Percentiles rank a stretch among this genome's conserved stretches.
These are phyloP conservation scores for Hyla sarda DNA, from an alignment of 2,113 vertebrate genomes.

Conservation along the genomic window DNA sequence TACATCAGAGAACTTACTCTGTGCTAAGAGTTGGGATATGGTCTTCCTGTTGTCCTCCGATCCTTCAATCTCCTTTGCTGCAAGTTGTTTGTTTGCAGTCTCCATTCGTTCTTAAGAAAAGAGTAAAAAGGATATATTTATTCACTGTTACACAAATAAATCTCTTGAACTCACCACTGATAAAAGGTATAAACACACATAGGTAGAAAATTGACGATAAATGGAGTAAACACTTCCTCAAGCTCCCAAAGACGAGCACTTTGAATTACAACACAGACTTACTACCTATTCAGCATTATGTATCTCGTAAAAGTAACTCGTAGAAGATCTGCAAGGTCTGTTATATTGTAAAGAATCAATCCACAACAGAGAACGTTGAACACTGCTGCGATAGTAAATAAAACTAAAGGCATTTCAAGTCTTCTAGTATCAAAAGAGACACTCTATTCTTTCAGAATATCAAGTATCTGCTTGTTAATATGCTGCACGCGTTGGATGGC, in stretches of 20 bases:
- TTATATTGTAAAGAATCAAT: too few relatives aligned
- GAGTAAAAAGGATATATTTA: neutral
- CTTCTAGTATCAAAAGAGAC: neutral
- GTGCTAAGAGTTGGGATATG: conserved; percentile 93
- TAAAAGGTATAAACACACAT: too few relatives aligned
- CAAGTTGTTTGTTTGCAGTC: conserved; percentile 95
- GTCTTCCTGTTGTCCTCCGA: conserved; percentile 96
- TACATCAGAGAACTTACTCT: conserved; percentile 82
- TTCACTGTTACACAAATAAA: neutral
- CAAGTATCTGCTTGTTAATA: neutral
- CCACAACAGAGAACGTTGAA: too few relatives aligned
- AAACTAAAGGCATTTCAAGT: neutral
- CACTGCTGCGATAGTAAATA: neutral
- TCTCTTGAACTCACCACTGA: too few relatives aligned
- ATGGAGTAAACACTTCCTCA: too few relatives aligned
- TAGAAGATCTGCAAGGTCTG: too few relatives aligned
- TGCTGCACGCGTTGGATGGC: neutral
- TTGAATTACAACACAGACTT: too few relatives aligned
- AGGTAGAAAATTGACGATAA: too few relatives aligned
- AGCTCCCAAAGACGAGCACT: neutral
- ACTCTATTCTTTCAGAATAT: neutral
- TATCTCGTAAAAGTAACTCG: too few relatives aligned
- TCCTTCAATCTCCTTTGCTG: conserved; percentile 92
- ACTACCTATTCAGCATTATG: too few relatives aligned
- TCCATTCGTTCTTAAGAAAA: conserved; percentile 90